Evolutionary conservation across 2,113 vertebrate species (phyloP).

Genomic region (Colaptes auratus): DNA sequence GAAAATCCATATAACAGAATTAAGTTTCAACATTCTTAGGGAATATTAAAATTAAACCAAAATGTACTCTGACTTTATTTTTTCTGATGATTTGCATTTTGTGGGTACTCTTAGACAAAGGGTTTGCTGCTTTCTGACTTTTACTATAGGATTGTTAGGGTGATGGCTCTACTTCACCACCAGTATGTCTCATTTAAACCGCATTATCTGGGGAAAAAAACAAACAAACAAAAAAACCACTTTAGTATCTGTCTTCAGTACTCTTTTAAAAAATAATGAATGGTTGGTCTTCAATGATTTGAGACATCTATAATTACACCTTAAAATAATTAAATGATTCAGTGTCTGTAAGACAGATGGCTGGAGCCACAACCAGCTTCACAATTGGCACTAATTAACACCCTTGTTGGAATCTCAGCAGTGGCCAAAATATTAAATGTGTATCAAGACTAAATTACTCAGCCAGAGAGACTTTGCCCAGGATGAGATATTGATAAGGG

Average conservation of each 20-base stretch:
- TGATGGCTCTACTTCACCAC: neutral
- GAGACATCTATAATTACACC: conserved; percentile 47
- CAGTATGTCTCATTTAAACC: neutral
- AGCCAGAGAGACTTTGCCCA: neutral
- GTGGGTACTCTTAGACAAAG: neutral
- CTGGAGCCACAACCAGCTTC: conserved; percentile 9
- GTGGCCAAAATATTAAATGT: conserved; percentile 45
- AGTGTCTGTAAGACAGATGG: conserved; percentile 48
- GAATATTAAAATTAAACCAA: neutral
- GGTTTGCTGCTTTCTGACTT: neutral
- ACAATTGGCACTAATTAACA: conserved; percentile 62
- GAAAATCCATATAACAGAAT: neutral
- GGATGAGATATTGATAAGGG: conserved; percentile 20
- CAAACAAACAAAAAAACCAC: rapidly evolving
- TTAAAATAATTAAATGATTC: conserved; percentile 53
- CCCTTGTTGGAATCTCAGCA: conserved; percentile 32
- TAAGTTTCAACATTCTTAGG: neutral
- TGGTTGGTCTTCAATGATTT: conserved; percentile 3
- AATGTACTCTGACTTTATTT: neutral
- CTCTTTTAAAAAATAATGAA: neutral
- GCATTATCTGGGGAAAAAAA: neutral
- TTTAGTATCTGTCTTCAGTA: neutral
- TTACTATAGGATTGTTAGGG: neutral
- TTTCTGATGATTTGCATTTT: neutral
- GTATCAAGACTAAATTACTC: conserved; percentile 47